These are phyloP conservation scores for Heliothis subflexa DNA, from an alignment of 1,140 invertebrate genomes.

Conservation along the genomic window DNA sequence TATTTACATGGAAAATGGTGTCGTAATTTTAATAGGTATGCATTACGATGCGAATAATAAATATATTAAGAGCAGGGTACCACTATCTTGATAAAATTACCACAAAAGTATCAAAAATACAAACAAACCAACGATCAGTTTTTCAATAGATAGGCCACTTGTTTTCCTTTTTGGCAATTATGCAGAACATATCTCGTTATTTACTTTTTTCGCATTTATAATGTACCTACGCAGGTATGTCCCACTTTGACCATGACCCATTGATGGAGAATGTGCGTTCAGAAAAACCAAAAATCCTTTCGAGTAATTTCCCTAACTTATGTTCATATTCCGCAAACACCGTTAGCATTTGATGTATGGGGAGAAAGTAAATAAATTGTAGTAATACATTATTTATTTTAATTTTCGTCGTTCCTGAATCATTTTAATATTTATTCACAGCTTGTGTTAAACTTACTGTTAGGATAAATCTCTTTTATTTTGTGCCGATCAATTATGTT, in stretches of 20 bases:
- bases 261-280: background rate
- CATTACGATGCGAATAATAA: too few species aligned
- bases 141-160: too few species aligned
- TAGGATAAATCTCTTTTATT: background rate
- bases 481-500: background rate
- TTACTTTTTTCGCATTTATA: too few species aligned
- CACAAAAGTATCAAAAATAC: too few species aligned
- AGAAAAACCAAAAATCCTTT: constrained; percentile 7
- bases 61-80: background rate
- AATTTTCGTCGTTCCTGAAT: background rate
- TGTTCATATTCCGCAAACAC: background rate
- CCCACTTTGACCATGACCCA: background rate
- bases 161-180: too few species aligned
- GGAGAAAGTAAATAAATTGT: background rate
- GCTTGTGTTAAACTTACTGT: background rate
- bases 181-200: too few species aligned
- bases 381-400: constrained; percentile 8
- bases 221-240: background rate
- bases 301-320: background rate
- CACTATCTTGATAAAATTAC: background rate
- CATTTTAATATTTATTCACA: constrained; percentile 19
- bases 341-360: constrained; percentile 15
- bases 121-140: too few species aligned
- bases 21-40: too few species aligned
- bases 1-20: background rate